Evolutionary conservation across 2,888 invertebrate species (phyloP), one percentile per base, ranked within the genome.

Genomic region (Agonopterix alstromeriana): DNA sequence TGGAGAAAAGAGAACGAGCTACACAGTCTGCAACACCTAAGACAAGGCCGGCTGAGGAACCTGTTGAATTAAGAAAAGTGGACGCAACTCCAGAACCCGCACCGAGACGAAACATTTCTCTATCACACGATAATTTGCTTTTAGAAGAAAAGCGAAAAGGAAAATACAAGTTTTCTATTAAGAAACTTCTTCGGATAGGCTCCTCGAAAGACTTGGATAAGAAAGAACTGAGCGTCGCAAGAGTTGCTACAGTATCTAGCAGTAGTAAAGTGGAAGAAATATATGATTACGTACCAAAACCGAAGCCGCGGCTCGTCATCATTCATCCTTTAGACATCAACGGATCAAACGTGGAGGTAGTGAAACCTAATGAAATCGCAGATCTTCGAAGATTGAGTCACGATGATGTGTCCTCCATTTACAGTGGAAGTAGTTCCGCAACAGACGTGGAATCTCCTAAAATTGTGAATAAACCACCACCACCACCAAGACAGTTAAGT

Each of bases 311-410:
- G 10, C 87, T 96, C 17, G 95, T 96, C 52, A 97, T 97, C 59
- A 95, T 97, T 54, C 97, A 97, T 89, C 97, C 97, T 10, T 88
- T 95, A 61, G 96, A 97, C 67, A 90, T 96, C 52, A 95, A 95
- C 73, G 94, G 95, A 35, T 92, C 94, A 8, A 94, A 91, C 53
- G 95, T 95, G 1, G 95, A 96, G 70, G 95, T 96, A 38, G 91
- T 95, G 53, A 92, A 91, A 70, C 81, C 86, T 2, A 88, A 87
- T 63, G 89, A 89, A 69, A 79, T 82, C 48, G 61, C 79, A 8
- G 85, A 82, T 4, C 57, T 78, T 45, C 73, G 85, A 36, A 68
- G 85, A 53, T 56, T 86, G 59, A 87, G 85, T 71, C 84, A 86
- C 51, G 89, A 89, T 55, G 91, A 91, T 56, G 89, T 90, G 48